Percentiles rank a stretch among this genome's conserved stretches.
These are phyloP conservation scores for Glyphotaelius pellucidus DNA, from an alignment of 2,888 invertebrate genomes.

Conservation along the genomic window DNA sequence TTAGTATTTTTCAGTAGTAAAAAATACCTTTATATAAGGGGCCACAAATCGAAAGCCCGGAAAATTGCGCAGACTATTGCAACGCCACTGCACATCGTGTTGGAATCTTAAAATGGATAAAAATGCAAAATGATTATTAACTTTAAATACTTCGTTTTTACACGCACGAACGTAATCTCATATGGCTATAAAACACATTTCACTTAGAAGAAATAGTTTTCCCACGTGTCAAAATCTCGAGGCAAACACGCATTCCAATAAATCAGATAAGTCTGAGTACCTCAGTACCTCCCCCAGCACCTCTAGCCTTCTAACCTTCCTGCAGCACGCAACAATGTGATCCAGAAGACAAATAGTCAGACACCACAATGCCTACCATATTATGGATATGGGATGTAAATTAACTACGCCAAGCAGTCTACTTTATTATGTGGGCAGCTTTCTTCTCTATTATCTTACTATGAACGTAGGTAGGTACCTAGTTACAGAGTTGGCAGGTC, in stretches of 20 bases:
- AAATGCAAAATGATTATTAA: not conserved
- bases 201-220: slow-evolving; percentile 30
- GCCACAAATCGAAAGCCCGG: not conserved
- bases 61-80: not conserved
- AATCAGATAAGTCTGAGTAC: slow-evolving; percentile 51
- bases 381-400: not conserved
- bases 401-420: not conserved
- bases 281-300: not conserved
- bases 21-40: not conserved
- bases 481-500: not conserved
- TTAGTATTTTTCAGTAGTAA: not conserved
- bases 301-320: not conserved
- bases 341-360: slow-evolving; percentile 41
- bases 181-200: not conserved
- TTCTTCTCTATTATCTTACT: not conserved
- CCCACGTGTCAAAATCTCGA: slow-evolving; percentile 58
- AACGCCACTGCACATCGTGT: not conserved
- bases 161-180: not conserved
- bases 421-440: slow-evolving; percentile 3
- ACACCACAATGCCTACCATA: slow-evolving; percentile 36
- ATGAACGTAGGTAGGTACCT: not conserved
- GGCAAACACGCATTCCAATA: slow-evolving; percentile 55
- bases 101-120: not conserved
- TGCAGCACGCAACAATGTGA: slow-evolving; percentile 25
- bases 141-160: not conserved